Base-by-base conservation (phyloP, 2,888 invertebrate species). In the Polyommatus icarus region DNA sequence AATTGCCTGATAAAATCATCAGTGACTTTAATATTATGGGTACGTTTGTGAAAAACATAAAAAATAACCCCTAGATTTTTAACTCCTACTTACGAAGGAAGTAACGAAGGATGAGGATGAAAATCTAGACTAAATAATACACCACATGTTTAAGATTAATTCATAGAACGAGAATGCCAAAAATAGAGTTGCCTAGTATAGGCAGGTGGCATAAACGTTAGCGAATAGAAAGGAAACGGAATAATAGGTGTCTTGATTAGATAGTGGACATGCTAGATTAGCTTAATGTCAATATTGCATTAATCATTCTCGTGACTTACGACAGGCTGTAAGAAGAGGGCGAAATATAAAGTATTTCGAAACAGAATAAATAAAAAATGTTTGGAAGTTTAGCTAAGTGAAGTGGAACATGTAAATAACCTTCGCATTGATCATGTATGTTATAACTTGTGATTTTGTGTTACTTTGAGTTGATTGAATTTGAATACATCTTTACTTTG, bases 231-330 rank as follows among this genome's bases (percentile, higher is more conserved):
- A 61, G 29, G 61, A 61, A 61, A 61, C 24, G 61, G 61, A 61
- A 61, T 61, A 61, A 61, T 61, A 61, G 61, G 61, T 61, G 61
- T 61, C 61, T 61, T 24, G 61, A 61, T 61, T 61, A 61, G 61
- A 61, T 61, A 12, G 61, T 61, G 61, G 61, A 24, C 24, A 61
- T 24, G 24, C 61, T 12, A 24, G 24, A 61, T 61, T 24, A 24
- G 61, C 24, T 24, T 61, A 61, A 61, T 61, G 61, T 61, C 24
- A 61, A 61, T 61, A 29, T 29, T 20, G 29, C 3, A 61, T 12
- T 61, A 4, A 24, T 29, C 61, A 24, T 29, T 24, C 24, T 29
- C 61, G 61, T 67, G 61, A 24, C 29, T 67, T 24, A 10, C 24
- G 61, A 24, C 61, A 24, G 3, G 24, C 24, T 67, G 24, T 3